Base-by-base conservation (phyloP, 2,113 vertebrate species). In the Vidua chalybeata region DNA sequence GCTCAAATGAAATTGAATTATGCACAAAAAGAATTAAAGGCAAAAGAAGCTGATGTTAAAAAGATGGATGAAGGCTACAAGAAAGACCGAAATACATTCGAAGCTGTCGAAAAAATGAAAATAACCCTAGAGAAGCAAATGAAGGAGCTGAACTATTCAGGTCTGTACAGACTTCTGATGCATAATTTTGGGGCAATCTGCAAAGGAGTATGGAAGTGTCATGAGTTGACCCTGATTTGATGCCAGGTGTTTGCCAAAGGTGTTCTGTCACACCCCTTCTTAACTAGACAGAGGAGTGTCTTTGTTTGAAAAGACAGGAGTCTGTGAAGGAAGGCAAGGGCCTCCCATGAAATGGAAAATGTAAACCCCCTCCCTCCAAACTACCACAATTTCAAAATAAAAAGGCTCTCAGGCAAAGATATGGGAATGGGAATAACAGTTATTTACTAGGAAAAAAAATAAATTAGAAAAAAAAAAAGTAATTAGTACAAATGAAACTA, bases 1-100 rank as follows among this genome's bases (percentile, higher is more conserved):
- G 98, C 98, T 82, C 98, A 99, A 86, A 99, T 99, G 98, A 99
- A 99, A 54, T 87, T 99, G 97, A 99, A 98, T 82, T 99, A 99
- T 61, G 97, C 98, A n/a, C 98, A 98, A 74, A 92, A 99, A 64
- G 99, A 99, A 89, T 95, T 99, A 76, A 99, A 99, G 94, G 97
- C 95, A 78, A 99, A 99, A 95, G 98, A 99, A 96, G 95, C 98
- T 17, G 98, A 99, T 97, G 98, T 99, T 69, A 99, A 98, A 95
- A 99, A 99, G 82, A 98, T 99, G 98, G 99, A 99, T 63, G 61
- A 91, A 59, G 98, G 98, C 33, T 99, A 99, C 95, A 98, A 98
- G 94, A 99, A 99, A 80, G 98, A 99, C 81, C 96, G 97, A 91
- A 98, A 98, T 62, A 84, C 96, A 28, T 94, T 99, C 86, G 97